These are phyloP conservation scores for Dipus sagitta DNA, from an alignment of 2,797 vertebrate genomes.

Conservation along the genomic window DNA sequence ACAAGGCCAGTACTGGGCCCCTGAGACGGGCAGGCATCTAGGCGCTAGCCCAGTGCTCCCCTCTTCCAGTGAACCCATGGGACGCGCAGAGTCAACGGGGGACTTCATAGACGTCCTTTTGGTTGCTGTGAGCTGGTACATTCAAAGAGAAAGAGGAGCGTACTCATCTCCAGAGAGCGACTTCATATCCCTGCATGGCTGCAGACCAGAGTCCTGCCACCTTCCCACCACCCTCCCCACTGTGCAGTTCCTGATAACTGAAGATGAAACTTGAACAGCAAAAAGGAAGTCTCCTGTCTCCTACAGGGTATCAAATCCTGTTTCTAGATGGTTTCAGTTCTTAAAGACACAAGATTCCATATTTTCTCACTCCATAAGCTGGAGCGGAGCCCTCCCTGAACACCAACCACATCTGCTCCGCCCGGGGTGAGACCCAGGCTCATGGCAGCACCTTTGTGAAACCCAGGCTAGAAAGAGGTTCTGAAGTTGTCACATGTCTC, in stretches of 20 bases:
- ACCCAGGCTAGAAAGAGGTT: not conserved
- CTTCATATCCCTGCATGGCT: conserved; percentile 27
- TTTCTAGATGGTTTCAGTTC: conserved; percentile 86
- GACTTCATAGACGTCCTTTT: conserved; percentile 80
- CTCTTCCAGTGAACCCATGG: conserved; percentile 73
- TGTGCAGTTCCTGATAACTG: conserved; percentile 86
- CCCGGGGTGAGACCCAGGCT: conserved; percentile 1
- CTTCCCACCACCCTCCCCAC: not conserved
- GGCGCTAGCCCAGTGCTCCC: not conserved
- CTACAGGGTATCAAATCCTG: conserved; percentile 88
- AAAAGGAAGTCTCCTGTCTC: conserved; percentile 87
- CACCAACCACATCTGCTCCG: not conserved
- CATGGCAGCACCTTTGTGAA: not conserved
- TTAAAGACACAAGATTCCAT: conserved; percentile 86
- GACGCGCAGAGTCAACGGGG: conserved; percentile 80
- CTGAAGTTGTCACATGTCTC: conserved; percentile 11
- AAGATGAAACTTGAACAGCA: conserved; percentile 87
- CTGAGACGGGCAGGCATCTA: not conserved
- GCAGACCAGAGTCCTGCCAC: not conserved
- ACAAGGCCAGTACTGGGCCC: not conserved
- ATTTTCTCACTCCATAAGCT: conserved; percentile 84
- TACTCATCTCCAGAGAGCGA: conserved; percentile 85
- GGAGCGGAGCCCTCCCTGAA: conserved; percentile 67
- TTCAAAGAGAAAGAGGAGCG: conserved; percentile 84
- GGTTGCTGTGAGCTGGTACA: conserved; percentile 79